These are phyloP conservation scores for Pocillopora damicornis DNA, from an alignment of 64 coral and sea anemone species.

Conservation along the genomic window DNA sequence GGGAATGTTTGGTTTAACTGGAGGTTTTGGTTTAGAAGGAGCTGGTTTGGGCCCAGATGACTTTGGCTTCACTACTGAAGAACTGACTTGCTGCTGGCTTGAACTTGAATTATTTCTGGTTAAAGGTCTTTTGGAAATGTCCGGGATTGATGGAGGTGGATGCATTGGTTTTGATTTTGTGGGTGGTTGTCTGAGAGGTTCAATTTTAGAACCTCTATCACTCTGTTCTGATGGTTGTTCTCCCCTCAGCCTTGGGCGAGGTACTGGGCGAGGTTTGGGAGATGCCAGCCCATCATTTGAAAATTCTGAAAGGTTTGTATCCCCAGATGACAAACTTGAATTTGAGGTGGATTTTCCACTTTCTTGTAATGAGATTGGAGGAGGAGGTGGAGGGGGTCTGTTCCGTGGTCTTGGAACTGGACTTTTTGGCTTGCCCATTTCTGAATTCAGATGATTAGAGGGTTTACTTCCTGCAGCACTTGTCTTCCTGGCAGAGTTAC, in stretches of 20 bases:
- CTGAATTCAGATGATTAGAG: slow-evolving; percentile 24
- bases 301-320: slow-evolving; percentile 24
- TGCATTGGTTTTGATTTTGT: slow-evolving; percentile 12
- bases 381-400: slow-evolving; percentile 78
- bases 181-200: slow-evolving; percentile 3
- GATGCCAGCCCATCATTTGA: slow-evolving; percentile 15
- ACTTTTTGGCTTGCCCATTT: slow-evolving; percentile 22
- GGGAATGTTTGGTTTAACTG: slow-evolving; percentile 47
- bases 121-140: neutral
- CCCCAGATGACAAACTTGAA: slow-evolving; percentile 36
- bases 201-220: neutral
- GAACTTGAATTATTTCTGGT: neutral
- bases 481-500: slow-evolving; percentile 18
- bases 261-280: slow-evolving; percentile 46
- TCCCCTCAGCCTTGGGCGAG: slow-evolving; percentile 11
- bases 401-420: slow-evolving; percentile 80
- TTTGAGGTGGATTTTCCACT: slow-evolving; percentile 17
- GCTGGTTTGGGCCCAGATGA: slow-evolving; percentile 20
- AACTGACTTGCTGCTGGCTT: neutral
- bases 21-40: slow-evolving; percentile 51
- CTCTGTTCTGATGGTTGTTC: neutral
- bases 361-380: slow-evolving; percentile 14
- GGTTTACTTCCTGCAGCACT: slow-evolving; percentile 19
- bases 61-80: neutral
- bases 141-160: slow-evolving; percentile 37